Conservation (phyloP, 2,113 vertebrate species). For the Fregata magnificens region DNA sequence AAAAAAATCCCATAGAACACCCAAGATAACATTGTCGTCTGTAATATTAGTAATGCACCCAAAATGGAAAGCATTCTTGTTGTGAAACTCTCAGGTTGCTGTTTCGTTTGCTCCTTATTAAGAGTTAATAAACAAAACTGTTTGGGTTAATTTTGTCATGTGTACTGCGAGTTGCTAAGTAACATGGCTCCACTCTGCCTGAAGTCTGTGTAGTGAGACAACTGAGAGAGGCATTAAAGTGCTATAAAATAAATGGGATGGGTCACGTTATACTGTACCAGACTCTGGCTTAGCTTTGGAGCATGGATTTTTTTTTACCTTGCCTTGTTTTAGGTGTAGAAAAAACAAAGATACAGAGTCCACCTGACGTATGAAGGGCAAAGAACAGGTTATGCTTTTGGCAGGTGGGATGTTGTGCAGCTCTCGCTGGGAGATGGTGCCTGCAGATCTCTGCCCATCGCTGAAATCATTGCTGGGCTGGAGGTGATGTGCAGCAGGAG, state of each 20-base stretch:
- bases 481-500: not conserved
- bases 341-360: not conserved
- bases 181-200: constrained; percentile 70
- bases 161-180: constrained; percentile 65
- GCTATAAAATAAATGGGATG: constrained; percentile 45
- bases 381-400: not conserved
- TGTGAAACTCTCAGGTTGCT: constrained; percentile 43
- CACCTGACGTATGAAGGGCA: not conserved
- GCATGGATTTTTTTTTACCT: not conserved
- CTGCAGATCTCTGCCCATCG: not conserved
- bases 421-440: not conserved
- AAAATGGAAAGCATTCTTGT: constrained; percentile 29
- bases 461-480: not conserved
- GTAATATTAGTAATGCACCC: not conserved
- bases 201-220: constrained; percentile 40
- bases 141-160: constrained; percentile 72
- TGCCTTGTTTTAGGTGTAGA: not conserved
- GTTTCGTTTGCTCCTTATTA: constrained; percentile 55
- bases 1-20: constrained; percentile 1
- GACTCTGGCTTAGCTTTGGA: not conserved
- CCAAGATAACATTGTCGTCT: constrained; percentile 37
- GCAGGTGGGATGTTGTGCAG: not conserved
- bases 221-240: constrained; percentile 30
- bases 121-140: constrained; percentile 66
- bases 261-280: not conserved